Percentiles rank a stretch among this genome's conserved stretches.
Evolutionary conservation across 2,113 vertebrate genomes (phyloP).

Genomic region (Chelonoidis abingdonii): DNA sequence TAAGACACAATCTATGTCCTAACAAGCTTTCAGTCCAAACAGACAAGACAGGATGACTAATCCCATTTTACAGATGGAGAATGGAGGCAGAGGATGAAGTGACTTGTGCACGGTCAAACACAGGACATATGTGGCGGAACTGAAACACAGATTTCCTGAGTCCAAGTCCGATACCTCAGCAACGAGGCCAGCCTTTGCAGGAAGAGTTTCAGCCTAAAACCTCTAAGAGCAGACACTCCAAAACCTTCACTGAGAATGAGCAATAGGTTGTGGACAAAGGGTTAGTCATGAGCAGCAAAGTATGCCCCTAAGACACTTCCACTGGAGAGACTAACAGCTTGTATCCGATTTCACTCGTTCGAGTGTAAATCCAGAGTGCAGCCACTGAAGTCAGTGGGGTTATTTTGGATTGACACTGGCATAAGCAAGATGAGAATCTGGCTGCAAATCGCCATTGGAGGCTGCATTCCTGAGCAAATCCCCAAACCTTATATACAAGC

Average conservation of each 20-base stretch:
- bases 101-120: neutral
- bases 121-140: neutral
- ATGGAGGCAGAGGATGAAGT: neutral
- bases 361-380: neutral
- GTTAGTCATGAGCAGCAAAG: neutral
- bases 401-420: neutral
- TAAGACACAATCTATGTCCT: neutral
- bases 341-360: neutral
- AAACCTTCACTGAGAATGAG: neutral
- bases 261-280: neutral
- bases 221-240: neutral
- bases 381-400: neutral
- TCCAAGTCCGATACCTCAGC: neutral
- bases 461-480: too few species aligned
- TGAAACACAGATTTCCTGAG: neutral
- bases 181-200: neutral
- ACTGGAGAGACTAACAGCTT: neutral
- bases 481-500: neutral
- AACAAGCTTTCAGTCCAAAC: neutral
- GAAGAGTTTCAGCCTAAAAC: neutral
- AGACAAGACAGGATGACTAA: neutral
- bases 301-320: neutral
- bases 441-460: neutral
- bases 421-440: neutral
- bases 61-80: neutral